Evolutionary conservation across 1,140 invertebrate genomes (phyloP).

Genomic region (Nasonia longicornis): DNA sequence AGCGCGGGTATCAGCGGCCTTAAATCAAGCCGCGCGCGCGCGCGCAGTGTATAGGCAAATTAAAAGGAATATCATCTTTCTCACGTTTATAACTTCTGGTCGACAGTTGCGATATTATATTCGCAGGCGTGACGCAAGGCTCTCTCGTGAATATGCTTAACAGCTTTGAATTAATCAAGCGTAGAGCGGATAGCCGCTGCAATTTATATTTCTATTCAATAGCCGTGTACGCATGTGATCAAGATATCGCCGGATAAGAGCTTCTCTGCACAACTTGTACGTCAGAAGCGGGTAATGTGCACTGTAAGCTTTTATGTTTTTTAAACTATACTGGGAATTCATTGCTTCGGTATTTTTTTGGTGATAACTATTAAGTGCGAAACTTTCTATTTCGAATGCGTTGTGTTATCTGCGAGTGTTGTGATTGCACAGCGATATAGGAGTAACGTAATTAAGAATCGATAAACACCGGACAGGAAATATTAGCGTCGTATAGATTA

Average conservation of each 20-base stretch:
- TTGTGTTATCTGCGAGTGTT: no score
- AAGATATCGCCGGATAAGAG: conserved; percentile 13
- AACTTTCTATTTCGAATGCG: no score
- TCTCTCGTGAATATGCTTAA: conserved; percentile 8
- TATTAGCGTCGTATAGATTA: no score
- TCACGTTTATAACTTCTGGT: conserved; percentile 39
- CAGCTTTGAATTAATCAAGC: conserved; percentile 38
- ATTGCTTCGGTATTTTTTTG: no score
- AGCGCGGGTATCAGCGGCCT: not conserved
- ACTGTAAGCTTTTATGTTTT: not conserved
- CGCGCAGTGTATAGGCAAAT: not conserved
- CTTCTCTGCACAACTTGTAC: conserved; percentile 27
- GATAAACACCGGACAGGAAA: no score
- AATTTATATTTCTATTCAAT: conserved; percentile 39
- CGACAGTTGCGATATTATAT: conserved; percentile 23
- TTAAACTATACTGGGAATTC: not conserved
- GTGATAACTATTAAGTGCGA: no score
- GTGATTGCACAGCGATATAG: no score
- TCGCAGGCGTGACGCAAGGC: conserved; percentile 31
- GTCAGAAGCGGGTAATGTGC: conserved; percentile 15
- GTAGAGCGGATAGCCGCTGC: not conserved
- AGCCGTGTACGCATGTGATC: not conserved
- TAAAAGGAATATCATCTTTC: conserved; percentile 32
- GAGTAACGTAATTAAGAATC: no score
- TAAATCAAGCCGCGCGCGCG: not conserved